A percentile compares a stretch with the other conserved stretches of the same genome.
phyloP scores from a whole-genome alignment of 30 jellyfish, hydroid and myxozoan genomes.

The Pseudorhiza aurosa region DNA sequence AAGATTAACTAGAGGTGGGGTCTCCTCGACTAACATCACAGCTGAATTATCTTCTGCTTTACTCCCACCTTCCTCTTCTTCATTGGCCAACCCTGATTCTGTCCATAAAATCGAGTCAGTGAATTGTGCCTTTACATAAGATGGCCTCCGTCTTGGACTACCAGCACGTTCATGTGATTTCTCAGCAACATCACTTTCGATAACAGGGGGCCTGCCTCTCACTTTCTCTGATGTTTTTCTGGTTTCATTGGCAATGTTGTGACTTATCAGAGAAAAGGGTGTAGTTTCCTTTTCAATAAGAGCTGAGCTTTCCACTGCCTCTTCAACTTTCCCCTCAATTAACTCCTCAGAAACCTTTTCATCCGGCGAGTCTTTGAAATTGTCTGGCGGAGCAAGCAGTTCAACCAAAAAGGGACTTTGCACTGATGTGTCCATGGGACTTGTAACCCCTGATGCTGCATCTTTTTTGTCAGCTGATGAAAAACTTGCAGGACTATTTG shows the following conservation, averaged over 20 bases:
- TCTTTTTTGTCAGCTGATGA: not conserved
- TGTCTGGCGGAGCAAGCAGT: conserved; percentile 85
- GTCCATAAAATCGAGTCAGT: conserved; percentile 61
- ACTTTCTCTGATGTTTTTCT: conserved; percentile 9
- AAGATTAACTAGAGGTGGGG: conserved; percentile 15
- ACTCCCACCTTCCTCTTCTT: not conserved
- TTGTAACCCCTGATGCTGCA: not conserved
- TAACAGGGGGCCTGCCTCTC: conserved; percentile 46
- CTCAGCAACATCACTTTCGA: conserved; percentile 5
- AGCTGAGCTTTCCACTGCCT: conserved; percentile 20
- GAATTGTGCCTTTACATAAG: conserved; percentile 85
- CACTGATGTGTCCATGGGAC: not conserved
- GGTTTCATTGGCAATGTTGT: conserved; percentile 46
- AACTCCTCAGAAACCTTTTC: conserved; percentile 7
- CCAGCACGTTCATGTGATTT: conserved; percentile 66
- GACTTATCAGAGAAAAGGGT: conserved; percentile 5
- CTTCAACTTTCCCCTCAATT: conserved; percentile 1
- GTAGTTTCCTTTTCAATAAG: not conserved
- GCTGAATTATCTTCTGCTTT: conserved; percentile 1
- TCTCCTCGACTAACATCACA: conserved; percentile 29
- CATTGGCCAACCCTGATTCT: conserved; percentile 11
- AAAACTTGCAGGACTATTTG: conserved; percentile 10
- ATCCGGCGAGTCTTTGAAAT: conserved; percentile 72
- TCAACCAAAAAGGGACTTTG: conserved; percentile 37
- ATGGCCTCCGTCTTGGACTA: conserved; percentile 90